Evolutionary conservation across 2,797 vertebrate species (phyloP).

Genomic region (Echeneis naucrates): DNA sequence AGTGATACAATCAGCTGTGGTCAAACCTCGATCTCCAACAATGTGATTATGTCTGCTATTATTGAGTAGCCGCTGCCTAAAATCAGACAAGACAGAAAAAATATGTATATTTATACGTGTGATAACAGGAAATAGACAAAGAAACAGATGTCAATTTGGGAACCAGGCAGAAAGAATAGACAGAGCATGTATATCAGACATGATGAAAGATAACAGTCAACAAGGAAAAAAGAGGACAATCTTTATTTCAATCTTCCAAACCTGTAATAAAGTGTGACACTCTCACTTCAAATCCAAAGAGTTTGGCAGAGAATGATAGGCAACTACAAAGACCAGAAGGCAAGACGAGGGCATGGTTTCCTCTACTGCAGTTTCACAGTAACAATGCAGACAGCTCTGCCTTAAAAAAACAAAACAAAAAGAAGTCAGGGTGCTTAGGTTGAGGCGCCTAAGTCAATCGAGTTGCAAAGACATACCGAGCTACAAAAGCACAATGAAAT

Average conservation of each 20-base stretch:
- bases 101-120: slow-evolving; percentile 23
- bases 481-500: slow-evolving; percentile 36
- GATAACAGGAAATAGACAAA: slow-evolving; percentile 52
- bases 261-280: slow-evolving; percentile 73
- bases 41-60: slow-evolving; percentile 68
- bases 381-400: slow-evolving; percentile 54
- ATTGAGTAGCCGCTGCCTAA: slow-evolving; percentile 58
- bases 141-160: slow-evolving; percentile 34
- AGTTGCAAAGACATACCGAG: slow-evolving; percentile 20
- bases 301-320: slow-evolving; percentile 73
- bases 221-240: slow-evolving; percentile 69
- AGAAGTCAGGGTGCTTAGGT: slow-evolving; percentile 44
- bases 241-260: slow-evolving; percentile 79
- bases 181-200: neutral
- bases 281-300: slow-evolving; percentile 68
- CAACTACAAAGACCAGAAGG: slow-evolving; percentile 73
- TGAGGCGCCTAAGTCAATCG: slow-evolving; percentile 17
- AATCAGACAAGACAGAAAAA: slow-evolving; percentile 26
- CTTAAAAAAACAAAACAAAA: neutral
- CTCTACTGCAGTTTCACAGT: slow-evolving; percentile 70
- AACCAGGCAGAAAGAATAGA: neutral
- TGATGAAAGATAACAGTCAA: slow-evolving; percentile 3
- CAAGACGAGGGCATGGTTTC: slow-evolving; percentile 66
- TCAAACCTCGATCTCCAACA: slow-evolving; percentile 59
- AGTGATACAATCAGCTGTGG: slow-evolving; percentile 58